phyloP scores from a whole-genome alignment of 2,113 vertebrate genomes.

The Neolamprologus cancellatus region DNA sequence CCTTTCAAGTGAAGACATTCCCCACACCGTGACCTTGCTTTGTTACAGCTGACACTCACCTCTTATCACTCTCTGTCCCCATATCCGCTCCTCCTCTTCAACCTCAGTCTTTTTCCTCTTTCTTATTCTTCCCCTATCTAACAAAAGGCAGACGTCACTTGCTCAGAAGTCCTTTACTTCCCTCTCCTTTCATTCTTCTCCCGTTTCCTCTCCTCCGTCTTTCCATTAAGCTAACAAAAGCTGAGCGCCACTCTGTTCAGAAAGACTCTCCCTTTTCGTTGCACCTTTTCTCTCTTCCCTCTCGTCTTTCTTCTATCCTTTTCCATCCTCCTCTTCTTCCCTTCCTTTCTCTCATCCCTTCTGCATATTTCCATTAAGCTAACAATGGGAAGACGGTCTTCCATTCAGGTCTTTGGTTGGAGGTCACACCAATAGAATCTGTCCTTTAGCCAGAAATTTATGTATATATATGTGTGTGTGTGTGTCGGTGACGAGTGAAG shows the following conservation, averaged over 20 bases:
- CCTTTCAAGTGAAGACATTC: constrained; percentile 61
- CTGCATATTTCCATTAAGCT: constrained; percentile 49
- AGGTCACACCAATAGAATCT: constrained; percentile 55
- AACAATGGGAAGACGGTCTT: constrained; percentile 46
- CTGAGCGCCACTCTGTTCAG: background rate
- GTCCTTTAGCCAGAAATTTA: constrained; percentile 12
- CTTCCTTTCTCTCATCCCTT: constrained; percentile 25
- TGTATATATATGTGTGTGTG: background rate
- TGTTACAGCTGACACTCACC: constrained; percentile 62
- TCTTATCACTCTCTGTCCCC: constrained; percentile 56
- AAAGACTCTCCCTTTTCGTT: constrained; percentile 10
- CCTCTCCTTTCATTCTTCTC: constrained; percentile 44
- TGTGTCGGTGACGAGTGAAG: background rate
- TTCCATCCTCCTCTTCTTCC: constrained; percentile 13
- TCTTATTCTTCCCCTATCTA: constrained; percentile 21
- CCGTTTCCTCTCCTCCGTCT: constrained; percentile 40
- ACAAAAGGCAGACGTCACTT: constrained; percentile 54
- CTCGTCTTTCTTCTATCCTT: constrained; percentile 2
- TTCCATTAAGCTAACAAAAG: constrained; percentile 67
- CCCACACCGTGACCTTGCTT: constrained; percentile 63
- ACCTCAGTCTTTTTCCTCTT: constrained; percentile 9
- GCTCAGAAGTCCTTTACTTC: constrained; percentile 36
- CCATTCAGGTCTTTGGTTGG: constrained; percentile 51
- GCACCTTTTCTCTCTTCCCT: constrained; percentile 28
- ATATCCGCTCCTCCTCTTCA: constrained; percentile 45